These are phyloP conservation scores for Drosophila kokeensis DNA, from an alignment of 2,888 invertebrate genomes.

Conservation along the genomic window DNA sequence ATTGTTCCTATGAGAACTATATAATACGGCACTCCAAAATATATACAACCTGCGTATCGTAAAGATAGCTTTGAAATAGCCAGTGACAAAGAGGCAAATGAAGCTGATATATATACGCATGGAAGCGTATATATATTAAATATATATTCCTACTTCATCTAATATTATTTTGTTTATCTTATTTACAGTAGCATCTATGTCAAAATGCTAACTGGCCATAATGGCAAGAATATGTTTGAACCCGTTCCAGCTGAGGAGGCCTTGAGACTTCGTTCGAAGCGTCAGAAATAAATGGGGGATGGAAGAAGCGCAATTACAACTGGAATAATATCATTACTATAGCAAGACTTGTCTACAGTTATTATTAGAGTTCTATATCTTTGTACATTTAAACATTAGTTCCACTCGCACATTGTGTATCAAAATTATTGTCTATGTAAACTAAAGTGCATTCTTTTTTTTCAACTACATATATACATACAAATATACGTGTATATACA, in stretches of 20 bases:
- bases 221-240: slow-evolving; percentile 52
- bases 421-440: slow-evolving; percentile 26
- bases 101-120: no score
- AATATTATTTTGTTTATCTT: neutral
- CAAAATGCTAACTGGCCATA: slow-evolving; percentile 45
- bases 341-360: neutral
- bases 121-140: no score
- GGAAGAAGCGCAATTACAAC: neutral
- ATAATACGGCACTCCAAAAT: neutral
- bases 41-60: no score
- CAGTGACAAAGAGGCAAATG: no score
- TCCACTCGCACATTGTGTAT: neutral
- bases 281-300: neutral
- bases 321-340: neutral
- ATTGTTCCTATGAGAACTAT: neutral
- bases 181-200: slow-evolving; percentile 32
- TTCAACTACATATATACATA: neutral
- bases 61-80: no score
- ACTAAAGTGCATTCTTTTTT: slow-evolving; percentile 1
- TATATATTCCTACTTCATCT: neutral
- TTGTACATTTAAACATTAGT: slow-evolving; percentile 3
- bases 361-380: neutral
- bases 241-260: slow-evolving; percentile 42
- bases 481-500: neutral
- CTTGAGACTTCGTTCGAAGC: neutral